Percentiles rank a stretch among this genome's conserved stretches.
Evolutionary conservation across 2,888 invertebrate species (phyloP).

Genomic region (Hemaris fuciformis): DNA sequence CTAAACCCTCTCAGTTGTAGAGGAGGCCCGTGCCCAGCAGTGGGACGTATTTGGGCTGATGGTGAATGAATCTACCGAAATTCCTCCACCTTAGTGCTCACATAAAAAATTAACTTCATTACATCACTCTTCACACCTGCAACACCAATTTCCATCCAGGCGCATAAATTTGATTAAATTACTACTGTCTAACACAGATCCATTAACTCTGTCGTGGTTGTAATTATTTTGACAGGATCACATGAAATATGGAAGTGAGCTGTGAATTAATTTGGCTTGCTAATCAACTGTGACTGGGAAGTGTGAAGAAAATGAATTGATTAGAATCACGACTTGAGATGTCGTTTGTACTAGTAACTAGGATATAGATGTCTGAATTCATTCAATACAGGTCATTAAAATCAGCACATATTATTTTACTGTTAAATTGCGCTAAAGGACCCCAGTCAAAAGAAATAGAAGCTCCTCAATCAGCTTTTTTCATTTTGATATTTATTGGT

Average conservation of each 20-base stretch:
- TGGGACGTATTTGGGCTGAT: no score
- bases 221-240: conserved; percentile 7
- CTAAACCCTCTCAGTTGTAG: no score
- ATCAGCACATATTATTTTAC: no score
- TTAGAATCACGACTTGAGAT: not conserved
- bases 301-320: not conserved
- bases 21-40: no score
- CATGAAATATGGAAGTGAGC: not conserved
- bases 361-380: not conserved
- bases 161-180: conserved; percentile 2
- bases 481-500: no score
- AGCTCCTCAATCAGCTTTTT: no score
- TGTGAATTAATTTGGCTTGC: conserved; percentile 6
- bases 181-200: not conserved
- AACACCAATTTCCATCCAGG: not conserved
- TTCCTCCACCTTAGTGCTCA: no score
- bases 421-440: no score
- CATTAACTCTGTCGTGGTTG: not conserved
- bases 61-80: no score
- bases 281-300: not conserved
- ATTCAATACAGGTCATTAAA: not conserved
- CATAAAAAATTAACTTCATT: no score
- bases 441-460: no score
- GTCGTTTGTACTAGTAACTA: not conserved
- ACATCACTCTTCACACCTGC: not conserved